Base-by-base conservation (phyloP, 2,797 vertebrate species). In the Podarcis lilfordi region DNA sequence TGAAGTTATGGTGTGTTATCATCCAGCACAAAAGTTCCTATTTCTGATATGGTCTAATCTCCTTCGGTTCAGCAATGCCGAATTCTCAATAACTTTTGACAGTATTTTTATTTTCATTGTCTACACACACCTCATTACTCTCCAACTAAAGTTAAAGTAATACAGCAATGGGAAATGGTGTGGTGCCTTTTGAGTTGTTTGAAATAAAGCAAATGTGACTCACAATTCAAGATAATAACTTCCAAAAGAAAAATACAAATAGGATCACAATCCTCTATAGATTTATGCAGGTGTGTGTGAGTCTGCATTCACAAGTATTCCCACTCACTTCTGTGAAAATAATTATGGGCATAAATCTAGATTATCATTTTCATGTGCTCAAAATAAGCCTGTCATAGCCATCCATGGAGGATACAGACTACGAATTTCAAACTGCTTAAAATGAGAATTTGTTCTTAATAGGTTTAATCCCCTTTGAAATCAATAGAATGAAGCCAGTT, bases 41-140 rank as follows among this genome's bases (percentile, higher is more conserved):
- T 25, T 27, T 19, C 27, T 43, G 11, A 75, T 45, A 80, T 81
- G 9, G 7, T 64, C 27, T 50, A 35, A 29, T 74, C 2, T 75
- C 68, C 15, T 43, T 50, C 77, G 19, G 3, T n/a, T 85, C 59
- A n/a, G 23, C 27, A 3, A 15, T 68, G 55, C 5, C 29, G 29
- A 80, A 72, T 68, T 68, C 82, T 81, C 88, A 90, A 84, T 76
- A 23, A 84, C 71, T 29, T 68, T 66, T 80, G 87, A 32, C 29
- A 3, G 45, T 37, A 40, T 78, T 77, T 78, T 88, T 77, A 77
- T 85, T 66, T 29, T 68, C 50, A 86, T 17, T 66, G 35, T 32
- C 45, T 76, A 64, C 37, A 25, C 45, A 27, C 77, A 66, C 23
- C 81, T 13, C 64, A 19, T 79, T 13, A 21, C 79, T 85, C 61